phyloP scores from a whole-genome alignment of 2,797 vertebrate species.

The Micrastur ruficollis region DNA sequence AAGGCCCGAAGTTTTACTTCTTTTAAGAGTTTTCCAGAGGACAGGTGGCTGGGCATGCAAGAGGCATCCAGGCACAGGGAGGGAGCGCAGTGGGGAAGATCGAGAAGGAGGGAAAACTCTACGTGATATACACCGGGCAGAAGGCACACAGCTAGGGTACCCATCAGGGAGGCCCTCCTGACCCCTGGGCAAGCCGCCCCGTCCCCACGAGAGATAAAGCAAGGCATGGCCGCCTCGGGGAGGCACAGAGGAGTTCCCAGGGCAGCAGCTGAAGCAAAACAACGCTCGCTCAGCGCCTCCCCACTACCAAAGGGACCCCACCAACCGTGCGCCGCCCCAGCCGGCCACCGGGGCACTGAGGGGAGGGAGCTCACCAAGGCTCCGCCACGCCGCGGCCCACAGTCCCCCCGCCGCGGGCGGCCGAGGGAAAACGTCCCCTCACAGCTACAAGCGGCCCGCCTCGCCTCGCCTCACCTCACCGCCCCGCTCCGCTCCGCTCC shows the following conservation, averaged over 20 bases:
- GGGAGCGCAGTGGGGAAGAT: background rate
- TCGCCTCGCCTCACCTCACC: too few relatives aligned
- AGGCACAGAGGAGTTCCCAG: rapidly evolving
- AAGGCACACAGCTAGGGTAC: rapidly evolving
- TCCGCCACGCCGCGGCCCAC: background rate
- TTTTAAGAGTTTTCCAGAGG: background rate
- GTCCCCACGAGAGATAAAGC: background rate
- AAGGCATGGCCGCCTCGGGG: too few relatives aligned
- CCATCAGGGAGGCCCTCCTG: rapidly evolving
- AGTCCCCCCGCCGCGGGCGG: background rate
- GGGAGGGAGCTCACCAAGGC: background rate
- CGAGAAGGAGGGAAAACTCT: background rate
- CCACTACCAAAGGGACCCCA: rapidly evolving
- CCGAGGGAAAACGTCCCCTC: background rate
- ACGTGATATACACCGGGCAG: rapidly evolving
- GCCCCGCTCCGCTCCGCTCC: background rate
- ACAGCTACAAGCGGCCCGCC: background rate
- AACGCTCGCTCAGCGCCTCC: background rate
- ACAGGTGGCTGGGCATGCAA: rapidly evolving
- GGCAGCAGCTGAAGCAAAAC: rapidly evolving
- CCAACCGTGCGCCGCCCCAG: background rate
- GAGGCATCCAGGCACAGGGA: rapidly evolving
- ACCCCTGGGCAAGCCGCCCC: rapidly evolving
- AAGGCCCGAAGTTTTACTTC: background rate
- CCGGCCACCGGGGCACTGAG: background rate